Base-by-base conservation (phyloP, 2,113 vertebrate genomes). In the Falco punctatus region DNA sequence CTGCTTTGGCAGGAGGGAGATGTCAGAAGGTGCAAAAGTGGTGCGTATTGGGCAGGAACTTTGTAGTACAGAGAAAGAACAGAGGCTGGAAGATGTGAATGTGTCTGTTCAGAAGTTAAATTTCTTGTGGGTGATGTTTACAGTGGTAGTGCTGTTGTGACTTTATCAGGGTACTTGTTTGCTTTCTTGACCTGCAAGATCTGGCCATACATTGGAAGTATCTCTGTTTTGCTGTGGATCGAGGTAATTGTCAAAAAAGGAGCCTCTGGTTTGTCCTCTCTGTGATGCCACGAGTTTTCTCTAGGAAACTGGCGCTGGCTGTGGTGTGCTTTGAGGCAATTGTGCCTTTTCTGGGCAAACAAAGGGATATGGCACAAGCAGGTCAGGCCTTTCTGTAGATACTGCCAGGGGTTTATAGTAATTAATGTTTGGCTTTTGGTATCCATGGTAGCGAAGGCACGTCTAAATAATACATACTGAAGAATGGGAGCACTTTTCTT, bases 311-410 rank as follows among this genome's bases (percentile, higher is more conserved):
- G 59, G 59, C 58, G 54, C 35, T 42, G 33, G 57, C 70, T 35
- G 1, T 17, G 55, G 32, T 2, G 13, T 28, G 4, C 0, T 2
- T 18, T 14, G 69, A 71, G 26, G 65, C n/a, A 51, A 2, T 17
- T 1, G 6, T 48, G 62, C n/a, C 44, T 65, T 62, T 48, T 42
- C 4, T 11, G 70, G 55, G 5, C 12, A 0, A 3, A 16, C 6
- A 14, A 51, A 69, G 64, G 72, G 24, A 4, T 14, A 11, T 33
- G 48, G 30, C 58, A 24, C 13, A 18, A 35, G 20, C 27, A 19
- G n/a, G 32, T 32, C 0, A 11, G 54, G 22, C 23, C 11, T 52
- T 85, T 35, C 51, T 49, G 72, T 28, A 42, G 49, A 10, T 32
- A 26, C 75, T 69, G 38, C 54, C 64, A 15, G 73, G 22, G 42